Conservation (phyloP, 2,888 invertebrate species). For the Macaria notata region DNA sequence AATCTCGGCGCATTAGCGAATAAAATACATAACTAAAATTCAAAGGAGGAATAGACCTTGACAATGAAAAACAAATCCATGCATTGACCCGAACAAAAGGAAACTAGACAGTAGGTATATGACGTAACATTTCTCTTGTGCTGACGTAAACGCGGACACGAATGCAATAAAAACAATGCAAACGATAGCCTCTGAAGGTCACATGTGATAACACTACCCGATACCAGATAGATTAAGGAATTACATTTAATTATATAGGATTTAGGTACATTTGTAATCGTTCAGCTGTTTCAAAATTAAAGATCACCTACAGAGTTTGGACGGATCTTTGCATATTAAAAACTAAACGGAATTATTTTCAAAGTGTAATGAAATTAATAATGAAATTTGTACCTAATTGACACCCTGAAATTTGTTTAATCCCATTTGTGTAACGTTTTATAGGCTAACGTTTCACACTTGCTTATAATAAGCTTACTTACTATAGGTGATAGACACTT, state of each 20-base stretch:
- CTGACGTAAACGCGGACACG: constrained; percentile 20
- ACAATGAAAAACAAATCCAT: constrained; percentile 10
- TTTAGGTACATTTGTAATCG: constrained; percentile 14
- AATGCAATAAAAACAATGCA: constrained; percentile 31
- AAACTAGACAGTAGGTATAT: not conserved
- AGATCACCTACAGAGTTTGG: no score
- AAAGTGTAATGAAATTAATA: no score
- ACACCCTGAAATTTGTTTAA: no score
- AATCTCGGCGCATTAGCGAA: no score
- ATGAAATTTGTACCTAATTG: no score
- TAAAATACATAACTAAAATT: not conserved
- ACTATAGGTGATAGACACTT: no score
- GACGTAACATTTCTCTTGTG: constrained; percentile 1
- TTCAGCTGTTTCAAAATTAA: constrained; percentile 1
- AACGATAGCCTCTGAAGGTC: constrained; percentile 27
- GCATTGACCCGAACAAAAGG: constrained; percentile 2
- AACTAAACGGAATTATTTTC: no score
- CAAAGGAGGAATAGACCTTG: constrained; percentile 13
- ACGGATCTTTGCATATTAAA: no score
- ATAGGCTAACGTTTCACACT: no score
- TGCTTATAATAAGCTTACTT: no score
- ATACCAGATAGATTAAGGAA: constrained; percentile 23
- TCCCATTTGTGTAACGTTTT: no score
- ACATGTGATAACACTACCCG: constrained; percentile 23
- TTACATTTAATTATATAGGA: constrained; percentile 20